These are phyloP conservation scores for Gymnothorax reevesii DNA, from an alignment of 2,797 vertebrate genomes.

Conservation along the genomic window DNA sequence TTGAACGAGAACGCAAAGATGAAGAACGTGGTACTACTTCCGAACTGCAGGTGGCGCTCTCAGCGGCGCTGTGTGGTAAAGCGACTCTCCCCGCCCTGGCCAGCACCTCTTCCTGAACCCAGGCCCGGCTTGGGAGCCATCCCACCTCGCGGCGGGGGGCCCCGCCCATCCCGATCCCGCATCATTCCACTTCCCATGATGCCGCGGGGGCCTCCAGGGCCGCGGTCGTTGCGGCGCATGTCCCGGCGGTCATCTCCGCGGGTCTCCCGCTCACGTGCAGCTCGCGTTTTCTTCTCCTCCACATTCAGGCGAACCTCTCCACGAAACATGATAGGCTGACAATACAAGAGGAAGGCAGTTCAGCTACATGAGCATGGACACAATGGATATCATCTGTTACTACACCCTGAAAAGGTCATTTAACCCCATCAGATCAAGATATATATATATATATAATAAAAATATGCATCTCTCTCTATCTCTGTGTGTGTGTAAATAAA, in stretches of 20 bases:
- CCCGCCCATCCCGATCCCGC: constrained; percentile 77
- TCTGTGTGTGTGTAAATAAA: too few species aligned
- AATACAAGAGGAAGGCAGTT: neutral
- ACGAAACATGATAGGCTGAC: constrained; percentile 96
- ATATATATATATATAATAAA: too few species aligned
- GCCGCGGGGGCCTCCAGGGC: constrained; percentile 76
- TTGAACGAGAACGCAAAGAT: constrained; percentile 80
- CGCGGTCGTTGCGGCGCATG: constrained; percentile 75
- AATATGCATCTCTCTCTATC: too few species aligned
- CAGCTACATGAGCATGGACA: neutral
- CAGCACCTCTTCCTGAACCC: constrained; percentile 73
- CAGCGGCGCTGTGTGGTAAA: constrained; percentile 81
- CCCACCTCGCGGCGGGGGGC: constrained; percentile 73
- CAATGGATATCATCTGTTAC: neutral
- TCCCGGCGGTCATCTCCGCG: constrained; percentile 77
- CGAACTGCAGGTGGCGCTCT: constrained; percentile 57
- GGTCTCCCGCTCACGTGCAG: constrained; percentile 80
- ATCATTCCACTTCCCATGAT: constrained; percentile 81
- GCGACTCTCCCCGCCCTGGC: constrained; percentile 79
- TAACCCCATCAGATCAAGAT: neutral
- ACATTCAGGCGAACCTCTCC: constrained; percentile 97
- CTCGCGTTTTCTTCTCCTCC: constrained; percentile 95
- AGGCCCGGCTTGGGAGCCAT: constrained; percentile 85
- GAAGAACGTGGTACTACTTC: constrained; percentile 76
- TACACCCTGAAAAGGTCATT: neutral